These are phyloP conservation scores for Meiosimyza platycephala DNA, from an alignment of 2,888 invertebrate species.

Conservation along the genomic window DNA sequence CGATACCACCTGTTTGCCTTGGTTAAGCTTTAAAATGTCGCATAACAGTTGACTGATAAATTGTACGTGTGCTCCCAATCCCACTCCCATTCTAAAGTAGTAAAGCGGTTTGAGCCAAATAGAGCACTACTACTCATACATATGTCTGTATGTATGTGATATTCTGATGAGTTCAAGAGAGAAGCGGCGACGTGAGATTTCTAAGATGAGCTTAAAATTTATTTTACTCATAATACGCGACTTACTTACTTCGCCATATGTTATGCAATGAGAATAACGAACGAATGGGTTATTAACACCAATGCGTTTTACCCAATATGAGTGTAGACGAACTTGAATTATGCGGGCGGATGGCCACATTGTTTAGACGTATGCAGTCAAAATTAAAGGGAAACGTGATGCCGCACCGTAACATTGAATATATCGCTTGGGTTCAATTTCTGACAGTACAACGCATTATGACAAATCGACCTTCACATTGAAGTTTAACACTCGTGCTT, in stretches of 20 bases:
- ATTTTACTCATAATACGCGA: too few species aligned
- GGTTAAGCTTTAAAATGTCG: not conserved
- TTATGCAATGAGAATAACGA: slow-evolving; percentile 19
- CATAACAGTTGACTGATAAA: too few species aligned
- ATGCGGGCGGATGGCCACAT: slow-evolving; percentile 9
- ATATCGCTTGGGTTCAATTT: not conserved
- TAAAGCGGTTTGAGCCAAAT: too few species aligned
- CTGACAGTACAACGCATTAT: slow-evolving; percentile 6
- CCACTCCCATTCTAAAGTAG: too few species aligned
- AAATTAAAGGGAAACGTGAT: slow-evolving; percentile 25
- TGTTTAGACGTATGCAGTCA: not conserved
- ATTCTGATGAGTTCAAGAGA: not conserved
- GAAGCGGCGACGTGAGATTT: not conserved
- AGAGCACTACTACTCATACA: too few species aligned
- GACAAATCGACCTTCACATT: slow-evolving; percentile 49
- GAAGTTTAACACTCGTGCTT: slow-evolving; percentile 39
- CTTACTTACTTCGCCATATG: too few species aligned
- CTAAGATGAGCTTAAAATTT: too few species aligned
- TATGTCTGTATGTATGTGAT: too few species aligned
- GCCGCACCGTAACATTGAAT: not conserved
- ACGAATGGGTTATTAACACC: slow-evolving; percentile 10
- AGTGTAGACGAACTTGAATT: slow-evolving; percentile 8
- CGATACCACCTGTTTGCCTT: not conserved
- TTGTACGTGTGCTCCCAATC: too few species aligned
- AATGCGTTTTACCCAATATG: not conserved